Evolutionary conservation across 2,888 invertebrate species (phyloP), one percentile per base, ranked within the genome.

Genomic region (Phanerotoma sp.): DNA sequence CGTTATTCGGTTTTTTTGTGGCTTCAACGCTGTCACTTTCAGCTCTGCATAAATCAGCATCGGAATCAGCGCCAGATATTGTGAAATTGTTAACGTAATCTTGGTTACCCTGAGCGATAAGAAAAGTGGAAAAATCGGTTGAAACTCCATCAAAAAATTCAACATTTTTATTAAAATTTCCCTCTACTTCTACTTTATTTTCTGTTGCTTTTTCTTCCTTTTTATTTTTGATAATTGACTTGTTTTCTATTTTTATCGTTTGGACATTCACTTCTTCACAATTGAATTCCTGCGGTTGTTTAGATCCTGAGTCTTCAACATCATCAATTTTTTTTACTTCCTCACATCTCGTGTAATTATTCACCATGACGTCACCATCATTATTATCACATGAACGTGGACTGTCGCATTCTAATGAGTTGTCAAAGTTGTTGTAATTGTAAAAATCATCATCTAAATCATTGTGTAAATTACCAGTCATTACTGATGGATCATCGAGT

Each of bases 401-500:
- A 58, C 53, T 62, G 28, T 64, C 64, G 22, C 59, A 51, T 30
- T 62, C 58, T 6, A 66, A 33, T 4, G 68, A 46, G 54, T 66
- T 62, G 16, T 73, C 65, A 15, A 68, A 68, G 30, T 71, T 61
- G 10, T 72, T 66, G 33, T 73, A 75, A 46, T 70, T 64, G 44
- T 73, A 73, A 49, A 75, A 71, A 63, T 72, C 71, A 32, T 70
- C 62, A 4, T 70, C 69, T 22, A 72, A 20, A 53, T 68, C 67
- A 37, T 61, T 68, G 15, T 61, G 62, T 3, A 54, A 35, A 7
- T 71, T 71, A 9, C 63, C 62, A 33, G 65, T 57, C 38, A 55
- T 65, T n/a, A n/a, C n/a, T 22, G 67, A 58, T 5, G 73, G 74
- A 65, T 74, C 74, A 50, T 73, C 76, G 28, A 75, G 56, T 47